A percentile compares a stretch with the other conserved stretches of the same genome.
Conservation (phyloP, 1,140 invertebrate species). For the Drosophila chauvacae region DNA sequence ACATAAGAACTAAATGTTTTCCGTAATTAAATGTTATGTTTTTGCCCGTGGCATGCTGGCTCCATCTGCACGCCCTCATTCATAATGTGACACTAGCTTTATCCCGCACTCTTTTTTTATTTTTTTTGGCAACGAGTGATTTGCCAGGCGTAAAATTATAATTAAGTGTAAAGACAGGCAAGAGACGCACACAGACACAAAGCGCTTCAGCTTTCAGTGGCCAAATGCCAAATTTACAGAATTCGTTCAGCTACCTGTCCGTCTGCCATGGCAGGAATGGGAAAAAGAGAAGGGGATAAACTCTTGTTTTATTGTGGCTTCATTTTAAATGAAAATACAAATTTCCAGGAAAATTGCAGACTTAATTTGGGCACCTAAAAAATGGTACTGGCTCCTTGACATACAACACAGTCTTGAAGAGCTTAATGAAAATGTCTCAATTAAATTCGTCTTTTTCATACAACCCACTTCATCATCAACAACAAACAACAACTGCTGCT, state of each 20-base stretch:
- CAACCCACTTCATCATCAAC: conserved; percentile 42
- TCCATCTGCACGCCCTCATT: conserved; percentile 14
- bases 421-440: conserved; percentile 15
- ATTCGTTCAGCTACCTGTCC: conserved; percentile 10
- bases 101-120: neutral
- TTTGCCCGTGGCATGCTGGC: neutral
- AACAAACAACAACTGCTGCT: conserved; percentile 12
- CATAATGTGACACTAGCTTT: conserved; percentile 10
- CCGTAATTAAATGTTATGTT: conserved; percentile 15
- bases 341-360: neutral
- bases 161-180: conserved; percentile 65
- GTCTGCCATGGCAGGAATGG: neutral
- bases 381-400: neutral
- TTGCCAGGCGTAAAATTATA: conserved; percentile 79
- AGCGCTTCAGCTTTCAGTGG: conserved; percentile 12
- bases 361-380: conserved; percentile 1
- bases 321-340: neutral
- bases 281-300: neutral
- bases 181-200: conserved; percentile 42
- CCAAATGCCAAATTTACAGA: conserved; percentile 22
- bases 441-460: conserved; percentile 11
- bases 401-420: conserved; percentile 3
- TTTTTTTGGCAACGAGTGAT: conserved; percentile 63
- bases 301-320: conserved; percentile 9
- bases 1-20: conserved; percentile 1